Evolutionary conservation across 2,888 invertebrate genomes (phyloP), one percentile per base, ranked within the genome.

Genomic region (Entomobrya multifasciata): DNA sequence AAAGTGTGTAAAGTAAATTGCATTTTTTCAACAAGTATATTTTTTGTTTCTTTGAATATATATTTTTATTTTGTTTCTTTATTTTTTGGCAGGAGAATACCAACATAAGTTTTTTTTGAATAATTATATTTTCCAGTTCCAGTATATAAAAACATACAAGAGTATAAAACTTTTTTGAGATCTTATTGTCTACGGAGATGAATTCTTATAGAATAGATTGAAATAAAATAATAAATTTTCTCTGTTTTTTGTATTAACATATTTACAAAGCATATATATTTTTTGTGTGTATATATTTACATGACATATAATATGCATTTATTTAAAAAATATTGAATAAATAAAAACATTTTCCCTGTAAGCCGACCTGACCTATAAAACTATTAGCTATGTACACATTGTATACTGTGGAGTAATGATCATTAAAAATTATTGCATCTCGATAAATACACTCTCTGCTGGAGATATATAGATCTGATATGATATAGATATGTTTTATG

Each of bases 121-220:
- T 80, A 80, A 22, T 30, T 47, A 65, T 47, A n/a, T n/a, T 79
- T 79, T 25, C n/a, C n/a, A n/a, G n/a, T n/a, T 62, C 47, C 49
- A 17, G 47, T 49, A 15, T 44, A 44, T 47, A 25, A 36, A 17
- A 36, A 36, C 52, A 57, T 30, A n/a, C 10, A 57, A 25, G 57
- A 57, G 15, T 41, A 41, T 17, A 65, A 0, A 65, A 41, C 65
- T 22, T 65, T 65, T 30, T 62, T 82, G 82, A 82, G 82, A 82
- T 82, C 82, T 82, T 82, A 82, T 74, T 74, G 82, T 82, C 82
- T 82, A 82, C 82, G 74, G 11, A 82, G 72, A 72, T n/a, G n/a
- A n/a, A n/a, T n/a, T n/a, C n/a, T n/a, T n/a, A n/a, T 47, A 65
- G 49, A 79, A 55, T 36, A 41, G 30, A 36, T 17, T 10, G 25